These are phyloP conservation scores for Eremobia ochroleuca DNA, from an alignment of 2,888 invertebrate genomes.

Conservation along the genomic window DNA sequence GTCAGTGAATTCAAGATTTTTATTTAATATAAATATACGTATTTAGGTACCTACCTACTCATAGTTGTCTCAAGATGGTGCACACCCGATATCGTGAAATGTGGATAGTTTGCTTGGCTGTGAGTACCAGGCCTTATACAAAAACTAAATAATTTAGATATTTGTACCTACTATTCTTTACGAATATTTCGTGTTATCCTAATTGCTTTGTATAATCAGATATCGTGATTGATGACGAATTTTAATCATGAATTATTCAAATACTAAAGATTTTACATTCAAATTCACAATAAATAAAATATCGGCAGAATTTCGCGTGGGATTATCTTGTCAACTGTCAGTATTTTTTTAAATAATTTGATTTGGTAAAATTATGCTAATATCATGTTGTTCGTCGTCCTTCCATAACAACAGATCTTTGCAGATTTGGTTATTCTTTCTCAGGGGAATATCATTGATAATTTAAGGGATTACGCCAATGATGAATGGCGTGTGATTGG, in stretches of 20 bases:
- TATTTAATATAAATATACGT: not conserved
- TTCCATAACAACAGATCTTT: slow-evolving; percentile 6
- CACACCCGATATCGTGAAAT: too few species aligned
- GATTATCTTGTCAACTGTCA: slow-evolving; percentile 28
- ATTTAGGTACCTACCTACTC: not conserved
- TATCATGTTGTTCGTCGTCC: not conserved
- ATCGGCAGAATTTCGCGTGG: not conserved
- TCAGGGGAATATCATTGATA: not conserved
- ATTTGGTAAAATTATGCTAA: slow-evolving; percentile 15
- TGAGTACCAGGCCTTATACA: not conserved
- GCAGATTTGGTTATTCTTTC: not conserved
- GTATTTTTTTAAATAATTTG: not conserved
- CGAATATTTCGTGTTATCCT: not conserved
- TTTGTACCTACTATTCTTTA: not conserved
- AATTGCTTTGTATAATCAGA: not conserved
- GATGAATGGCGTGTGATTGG: not conserved
- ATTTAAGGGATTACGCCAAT: not conserved
- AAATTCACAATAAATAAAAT: slow-evolving; percentile 15
- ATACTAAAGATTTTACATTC: slow-evolving; percentile 1
- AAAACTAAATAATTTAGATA: not conserved
- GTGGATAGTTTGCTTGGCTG: not conserved
- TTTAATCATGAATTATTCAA: slow-evolving; percentile 33
- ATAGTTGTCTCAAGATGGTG: not conserved
- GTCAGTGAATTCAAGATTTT: not conserved
- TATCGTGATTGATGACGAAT: too few species aligned